Conservation (phyloP, 2,797 vertebrate genomes). For the Glossophaga mutica region DNA sequence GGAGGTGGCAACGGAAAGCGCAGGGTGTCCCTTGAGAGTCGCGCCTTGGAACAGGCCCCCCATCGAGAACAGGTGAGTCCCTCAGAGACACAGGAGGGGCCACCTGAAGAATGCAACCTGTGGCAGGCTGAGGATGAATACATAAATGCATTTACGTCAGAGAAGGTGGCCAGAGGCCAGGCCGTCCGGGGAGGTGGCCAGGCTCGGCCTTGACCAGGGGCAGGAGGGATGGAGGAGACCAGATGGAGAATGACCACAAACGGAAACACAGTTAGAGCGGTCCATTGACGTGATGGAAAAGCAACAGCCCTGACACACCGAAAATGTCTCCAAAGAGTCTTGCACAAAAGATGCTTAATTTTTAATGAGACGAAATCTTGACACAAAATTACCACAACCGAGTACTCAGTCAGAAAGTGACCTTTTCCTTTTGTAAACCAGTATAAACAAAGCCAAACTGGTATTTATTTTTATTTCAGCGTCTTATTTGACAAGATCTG, state of each 20-base stretch:
- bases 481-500: neutral
- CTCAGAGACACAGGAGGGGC: neutral
- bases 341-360: neutral
- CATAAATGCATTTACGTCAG: neutral
- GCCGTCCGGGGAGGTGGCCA: neutral
- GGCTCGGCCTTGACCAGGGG: fast-evolving
- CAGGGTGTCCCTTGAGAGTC: neutral
- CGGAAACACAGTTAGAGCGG: neutral
- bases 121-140: neutral
- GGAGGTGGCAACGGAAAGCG: neutral
- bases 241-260: neutral
- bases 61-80: neutral
- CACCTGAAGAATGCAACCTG: neutral
- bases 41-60: neutral
- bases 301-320: neutral
- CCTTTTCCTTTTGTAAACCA: conserved; percentile 24
- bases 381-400: neutral
- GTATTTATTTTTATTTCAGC: neutral
- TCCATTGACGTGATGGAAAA: neutral
- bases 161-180: neutral
- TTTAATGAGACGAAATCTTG: neutral
- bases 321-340: neutral
- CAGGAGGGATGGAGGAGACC: neutral
- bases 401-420: neutral
- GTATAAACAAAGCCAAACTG: neutral